Percentiles rank a stretch among this genome's conserved stretches.
Conservation (phyloP, 2,797 vertebrate species). For the Percopsis omiscomaycus region DNA sequence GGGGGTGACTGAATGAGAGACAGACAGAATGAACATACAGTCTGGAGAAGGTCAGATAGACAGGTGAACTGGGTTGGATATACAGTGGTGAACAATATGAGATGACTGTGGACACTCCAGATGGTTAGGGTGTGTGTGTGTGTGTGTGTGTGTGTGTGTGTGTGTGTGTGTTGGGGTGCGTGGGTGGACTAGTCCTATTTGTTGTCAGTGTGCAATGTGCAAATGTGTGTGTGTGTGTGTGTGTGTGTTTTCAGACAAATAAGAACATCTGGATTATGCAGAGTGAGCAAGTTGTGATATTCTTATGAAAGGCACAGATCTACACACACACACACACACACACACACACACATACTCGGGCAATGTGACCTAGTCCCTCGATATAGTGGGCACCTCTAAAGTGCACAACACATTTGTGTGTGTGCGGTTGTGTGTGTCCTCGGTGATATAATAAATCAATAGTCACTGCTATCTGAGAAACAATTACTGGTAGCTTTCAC, state of each 20-base stretch:
- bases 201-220: background rate
- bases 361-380: conserved; percentile 21
- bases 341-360: conserved; percentile 8
- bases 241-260: conserved; percentile 44
- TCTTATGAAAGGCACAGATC: conserved; percentile 13
- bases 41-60: background rate
- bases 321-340: conserved; percentile 4
- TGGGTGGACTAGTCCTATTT: background rate
- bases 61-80: conserved; percentile 71
- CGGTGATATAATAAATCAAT: conserved; percentile 59
- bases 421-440: conserved; percentile 23
- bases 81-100: conserved; percentile 64
- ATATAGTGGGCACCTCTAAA: conserved; percentile 8
- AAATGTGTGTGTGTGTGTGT: conserved; percentile 20
- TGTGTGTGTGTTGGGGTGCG: conserved; percentile 23
- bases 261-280: conserved; percentile 56
- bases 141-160: background rate
- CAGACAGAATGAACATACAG: background rate
- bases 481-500: conserved; percentile 59
- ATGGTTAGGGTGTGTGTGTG: conserved; percentile 52
- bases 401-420: conserved; percentile 7
- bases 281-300: conserved; percentile 28
- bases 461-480: conserved; percentile 53
- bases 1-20: conserved; percentile 56
- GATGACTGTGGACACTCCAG: conserved; percentile 72